These are phyloP conservation scores for Sciurus niger DNA, from an alignment of 2,113 vertebrate species.

Conservation along the genomic window DNA sequence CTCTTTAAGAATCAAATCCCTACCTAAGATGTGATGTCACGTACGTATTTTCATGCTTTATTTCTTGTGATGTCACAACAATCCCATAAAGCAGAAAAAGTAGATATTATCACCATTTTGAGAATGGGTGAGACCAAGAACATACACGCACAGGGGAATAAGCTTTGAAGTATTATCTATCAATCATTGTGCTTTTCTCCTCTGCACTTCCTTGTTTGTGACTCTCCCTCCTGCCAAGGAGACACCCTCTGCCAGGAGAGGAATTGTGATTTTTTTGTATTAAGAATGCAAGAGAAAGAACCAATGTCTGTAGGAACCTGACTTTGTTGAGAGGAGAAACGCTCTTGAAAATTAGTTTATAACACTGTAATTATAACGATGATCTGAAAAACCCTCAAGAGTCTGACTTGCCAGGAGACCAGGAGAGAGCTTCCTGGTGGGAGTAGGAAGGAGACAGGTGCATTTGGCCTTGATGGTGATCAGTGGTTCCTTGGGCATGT, in stretches of 20 bases:
- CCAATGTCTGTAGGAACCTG: not conserved
- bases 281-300: not conserved
- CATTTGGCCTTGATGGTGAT: not conserved
- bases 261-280: not conserved
- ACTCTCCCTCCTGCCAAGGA: not conserved
- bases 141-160: not conserved
- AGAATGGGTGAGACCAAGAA: not conserved
- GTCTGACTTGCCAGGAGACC: not conserved
- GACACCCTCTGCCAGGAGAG: not conserved
- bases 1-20: not conserved
- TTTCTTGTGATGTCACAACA: not conserved
- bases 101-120: not conserved
- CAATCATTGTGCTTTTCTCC: not conserved
- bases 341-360: not conserved
- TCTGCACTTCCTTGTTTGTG: not conserved
- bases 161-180: not conserved
- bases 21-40: no score
- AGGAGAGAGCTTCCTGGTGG: not conserved
- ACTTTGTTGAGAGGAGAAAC: conserved; percentile 2
- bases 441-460: not conserved
- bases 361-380: not conserved
- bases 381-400: not conserved
- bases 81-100: not conserved
- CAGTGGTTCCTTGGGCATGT: not conserved
- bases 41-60: not conserved